Evolutionary conservation across 2,797 vertebrate species (phyloP), one percentile per base, ranked within the genome.

Genomic region (Tolypeutes matacus): DNA sequence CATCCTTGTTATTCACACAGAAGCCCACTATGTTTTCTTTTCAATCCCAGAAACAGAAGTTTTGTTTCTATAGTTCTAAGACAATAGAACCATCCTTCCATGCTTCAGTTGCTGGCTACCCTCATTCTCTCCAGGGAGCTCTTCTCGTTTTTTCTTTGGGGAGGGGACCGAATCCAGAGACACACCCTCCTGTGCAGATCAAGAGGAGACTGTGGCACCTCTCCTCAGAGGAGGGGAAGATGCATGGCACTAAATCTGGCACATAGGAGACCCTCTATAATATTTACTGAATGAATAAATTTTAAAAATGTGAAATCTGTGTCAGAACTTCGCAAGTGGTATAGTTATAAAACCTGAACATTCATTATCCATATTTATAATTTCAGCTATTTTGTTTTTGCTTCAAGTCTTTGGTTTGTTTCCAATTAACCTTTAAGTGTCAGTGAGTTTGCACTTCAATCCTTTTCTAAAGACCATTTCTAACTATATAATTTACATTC

Each of bases 391-490:
- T 69, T 10, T 81, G 18, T 49, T 53, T 36, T 39, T 31, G 27
- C 49, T 29, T 46, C 72, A 27, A 42, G 2, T 62, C 25, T 94
- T 81, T 58, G 20, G 3, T 56, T 82, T 91, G 58, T n/a, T n/a
- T 78, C 15, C 9, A 58, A 7, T 65, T 86, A 67, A 89, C 78
- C 17, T 91, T n/a, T 85, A 53, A 86, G 10, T 85, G 3, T 90
- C 29, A 56, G 14, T 78, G n/a, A 95, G 80, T 77, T 70, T 87
- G 42, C 13, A 81, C 12, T 64, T 31, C 89, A 27, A 77, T 77
- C 20, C 25, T 81, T 89, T 94, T 60, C 67, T 84, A 91, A 92
- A 64, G 3, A 15, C 20, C 76, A 65, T 80, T 90, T 81, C 23
- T 95, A 72, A 62, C 49, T 93, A 13, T 81, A 39, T 73, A 72